A percentile compares a stretch with the other conserved stretches of the same genome.
phyloP scores from a whole-genome alignment of 2,797 vertebrate species.

The Phrynocephalus forsythii region DNA sequence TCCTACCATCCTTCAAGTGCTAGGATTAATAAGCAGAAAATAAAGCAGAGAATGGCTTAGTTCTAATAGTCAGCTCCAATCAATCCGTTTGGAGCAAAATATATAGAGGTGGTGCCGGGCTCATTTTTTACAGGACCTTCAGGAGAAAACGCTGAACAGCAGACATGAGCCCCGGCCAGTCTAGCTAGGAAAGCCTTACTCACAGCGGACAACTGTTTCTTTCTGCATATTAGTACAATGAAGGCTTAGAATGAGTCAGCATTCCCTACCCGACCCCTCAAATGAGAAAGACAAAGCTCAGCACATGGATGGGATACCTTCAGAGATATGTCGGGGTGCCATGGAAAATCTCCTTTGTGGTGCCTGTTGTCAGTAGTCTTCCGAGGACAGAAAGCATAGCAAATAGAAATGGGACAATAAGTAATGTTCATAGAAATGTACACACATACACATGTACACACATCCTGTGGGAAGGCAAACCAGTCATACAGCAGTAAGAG shows the following conservation, averaged over 20 bases:
- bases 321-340: neutral
- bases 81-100: slow-evolving; percentile 24
- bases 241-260: slow-evolving; percentile 14
- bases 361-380: no score
- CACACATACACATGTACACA: no score
- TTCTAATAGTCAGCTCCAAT: slow-evolving; percentile 34
- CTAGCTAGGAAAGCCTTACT: slow-evolving; percentile 45
- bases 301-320: neutral
- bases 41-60: slow-evolving; percentile 45
- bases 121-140: slow-evolving; percentile 44
- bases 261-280: slow-evolving; percentile 12
- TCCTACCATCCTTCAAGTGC: neutral
- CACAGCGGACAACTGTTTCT: slow-evolving; percentile 33
- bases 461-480: no score
- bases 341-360: no score
- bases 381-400: no score
- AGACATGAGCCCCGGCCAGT: neutral
- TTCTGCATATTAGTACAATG: slow-evolving; percentile 5
- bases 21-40: slow-evolving; percentile 33
- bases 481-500: no score
- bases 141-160: slow-evolving; percentile 39
- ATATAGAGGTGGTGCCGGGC: slow-evolving; percentile 48
- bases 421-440: no score
- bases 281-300: slow-evolving; percentile 29
- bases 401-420: no score